Conservation (phyloP, 2,797 vertebrate species). For the Antrozous pallidus region DNA sequence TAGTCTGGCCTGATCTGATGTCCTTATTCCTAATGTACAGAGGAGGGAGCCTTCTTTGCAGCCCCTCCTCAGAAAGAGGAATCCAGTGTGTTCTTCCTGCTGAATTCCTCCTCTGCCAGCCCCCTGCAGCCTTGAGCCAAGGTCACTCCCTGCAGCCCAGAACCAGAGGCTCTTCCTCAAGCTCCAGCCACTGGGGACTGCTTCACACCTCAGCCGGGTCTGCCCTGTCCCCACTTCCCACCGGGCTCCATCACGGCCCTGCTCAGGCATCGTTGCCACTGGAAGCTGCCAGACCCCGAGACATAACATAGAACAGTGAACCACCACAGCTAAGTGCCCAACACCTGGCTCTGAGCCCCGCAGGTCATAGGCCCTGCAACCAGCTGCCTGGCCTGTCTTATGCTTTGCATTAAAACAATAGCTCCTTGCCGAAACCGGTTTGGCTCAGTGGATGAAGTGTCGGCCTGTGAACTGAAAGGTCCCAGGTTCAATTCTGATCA, state of each 20-base stretch:
- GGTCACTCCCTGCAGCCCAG: neutral
- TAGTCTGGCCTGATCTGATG: neutral
- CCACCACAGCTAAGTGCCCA: too few relatives aligned
- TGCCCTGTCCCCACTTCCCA: neutral
- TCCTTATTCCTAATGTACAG: neutral
- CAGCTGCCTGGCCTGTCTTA: neutral
- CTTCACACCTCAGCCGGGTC: neutral
- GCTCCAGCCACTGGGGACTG: accelerated
- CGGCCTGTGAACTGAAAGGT: too few relatives aligned
- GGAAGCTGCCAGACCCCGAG: neutral
- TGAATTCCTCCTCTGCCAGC: neutral
- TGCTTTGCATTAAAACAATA: neutral
- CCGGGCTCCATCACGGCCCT: neutral
- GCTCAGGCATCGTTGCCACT: neutral
- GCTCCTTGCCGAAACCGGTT: too few relatives aligned
- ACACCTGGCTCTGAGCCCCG: neutral
- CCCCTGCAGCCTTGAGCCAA: neutral
- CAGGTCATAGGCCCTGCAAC: accelerated
- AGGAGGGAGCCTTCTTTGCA: neutral
- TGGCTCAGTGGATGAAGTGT: too few relatives aligned
- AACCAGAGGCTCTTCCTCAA: neutral
- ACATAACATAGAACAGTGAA: neutral
- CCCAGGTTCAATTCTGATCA: too few relatives aligned
- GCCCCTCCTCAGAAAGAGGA: neutral
- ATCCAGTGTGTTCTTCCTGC: neutral